Base-by-base conservation (phyloP, 2,113 vertebrate genomes). In the Prietella phreatophila region DNA sequence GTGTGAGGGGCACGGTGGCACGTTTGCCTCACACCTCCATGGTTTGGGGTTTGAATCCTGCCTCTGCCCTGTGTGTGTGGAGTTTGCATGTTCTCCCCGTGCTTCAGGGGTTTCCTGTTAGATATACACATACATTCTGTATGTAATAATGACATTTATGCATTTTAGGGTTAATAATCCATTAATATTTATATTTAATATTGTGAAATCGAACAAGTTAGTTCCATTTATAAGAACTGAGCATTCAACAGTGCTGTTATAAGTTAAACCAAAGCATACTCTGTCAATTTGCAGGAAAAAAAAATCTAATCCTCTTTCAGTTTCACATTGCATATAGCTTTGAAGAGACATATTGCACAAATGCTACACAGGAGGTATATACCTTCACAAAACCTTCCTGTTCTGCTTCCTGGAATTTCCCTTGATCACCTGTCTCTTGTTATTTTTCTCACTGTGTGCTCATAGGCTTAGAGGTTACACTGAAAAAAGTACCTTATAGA, bases 361-460 rank as follows among this genome's bases (percentile, higher is more conserved):
- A 69, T 6, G 19, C 17, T 55, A 55, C 27, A 56, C 11, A 73
- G n/a, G 4, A n/a, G 42, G 42, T 55, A 55, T 55, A 79, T 30
- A 30, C 50, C 9, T 30, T 53, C 50, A 55, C 5, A 14, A 30
- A 80, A 30, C 27, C 27, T 53, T 53, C 76, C n/a, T n/a, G 75
- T 27, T 78, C 4, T 20, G 27, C 25, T 55, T 79, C 47, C 73
- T 79, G 42, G 15, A 27, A 79, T 55, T n/a, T 30, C 47, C 10
- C 75, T 78, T 78, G 25, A 75, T 78, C 25, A 50, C 42, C 25
- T 78, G 75, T 78, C 75, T 78, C 75, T 27, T 76, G 39, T 27
- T 76, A 50, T 47, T 76, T 75, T 78, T 50, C 42, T 50, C 25
- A 27, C 61, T 65, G 39, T 79, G 27, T 53, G 22, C 15, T 50